phyloP scores from a whole-genome alignment of 2,797 vertebrate genomes.

The Eleutherodactylus coqui region DNA sequence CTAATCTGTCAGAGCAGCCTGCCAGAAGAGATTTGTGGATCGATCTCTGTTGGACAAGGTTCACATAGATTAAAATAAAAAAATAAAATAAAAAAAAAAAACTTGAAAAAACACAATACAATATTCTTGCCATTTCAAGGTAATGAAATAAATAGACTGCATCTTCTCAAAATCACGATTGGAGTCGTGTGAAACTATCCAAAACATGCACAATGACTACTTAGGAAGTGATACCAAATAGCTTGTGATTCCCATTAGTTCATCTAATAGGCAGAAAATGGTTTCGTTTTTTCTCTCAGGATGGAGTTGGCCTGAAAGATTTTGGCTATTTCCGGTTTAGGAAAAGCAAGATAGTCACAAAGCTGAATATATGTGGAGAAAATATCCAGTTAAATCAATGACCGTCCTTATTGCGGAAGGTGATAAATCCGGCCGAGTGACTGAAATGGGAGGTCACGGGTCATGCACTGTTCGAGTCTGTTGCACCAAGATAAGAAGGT shows the following conservation, averaged over 20 bases:
- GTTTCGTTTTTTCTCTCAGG: neutral
- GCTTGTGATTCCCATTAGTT: neutral
- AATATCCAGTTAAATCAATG: conserved; percentile 31
- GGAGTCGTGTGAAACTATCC: neutral
- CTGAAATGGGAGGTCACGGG: conserved; percentile 69
- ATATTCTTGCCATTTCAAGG: no score
- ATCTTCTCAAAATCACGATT: neutral
- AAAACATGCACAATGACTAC: neutral
- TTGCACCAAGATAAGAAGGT: conserved; percentile 71
- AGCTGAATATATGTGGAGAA: neutral
- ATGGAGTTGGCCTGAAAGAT: neutral
- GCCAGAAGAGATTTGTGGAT: no score
- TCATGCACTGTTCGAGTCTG: conserved; percentile 69
- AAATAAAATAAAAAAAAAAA: no score
- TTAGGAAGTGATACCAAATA: neutral
- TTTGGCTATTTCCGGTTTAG: no score
- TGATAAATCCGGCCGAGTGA: conserved; percentile 40
- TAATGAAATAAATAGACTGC: no score
- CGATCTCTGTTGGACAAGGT: no score
- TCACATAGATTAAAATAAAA: no score
- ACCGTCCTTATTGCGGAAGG: conserved; percentile 13
- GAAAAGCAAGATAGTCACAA: neutral
- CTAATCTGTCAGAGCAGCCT: no score
- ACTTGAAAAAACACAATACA: no score
- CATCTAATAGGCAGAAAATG: neutral